phyloP scores from a whole-genome alignment of 2,113 vertebrate species.

The Glareola pratincola region DNA sequence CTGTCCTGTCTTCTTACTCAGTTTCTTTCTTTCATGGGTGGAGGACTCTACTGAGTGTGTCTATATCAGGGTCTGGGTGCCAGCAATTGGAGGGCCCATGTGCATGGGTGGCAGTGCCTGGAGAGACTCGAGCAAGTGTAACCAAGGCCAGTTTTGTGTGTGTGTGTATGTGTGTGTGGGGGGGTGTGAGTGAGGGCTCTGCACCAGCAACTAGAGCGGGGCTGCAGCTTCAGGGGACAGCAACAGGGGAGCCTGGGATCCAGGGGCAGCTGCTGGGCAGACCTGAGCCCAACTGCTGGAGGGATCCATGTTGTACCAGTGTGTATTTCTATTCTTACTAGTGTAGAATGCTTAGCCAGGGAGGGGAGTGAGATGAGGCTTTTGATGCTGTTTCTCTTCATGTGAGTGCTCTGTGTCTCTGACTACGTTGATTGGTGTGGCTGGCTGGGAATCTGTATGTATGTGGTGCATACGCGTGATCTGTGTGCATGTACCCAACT shows the following conservation, averaged over 20 bases:
- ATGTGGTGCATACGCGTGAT: not conserved
- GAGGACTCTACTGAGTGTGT: not conserved
- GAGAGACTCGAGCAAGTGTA: not conserved
- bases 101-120: not conserved
- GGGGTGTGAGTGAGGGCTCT: not conserved
- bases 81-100: not conserved
- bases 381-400: not conserved
- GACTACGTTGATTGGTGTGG: not conserved
- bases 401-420: not conserved
- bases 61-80: not conserved
- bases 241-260: not conserved
- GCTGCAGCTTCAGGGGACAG: not conserved
- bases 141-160: not conserved
- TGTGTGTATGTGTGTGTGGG: accelerated
- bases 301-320: not conserved
- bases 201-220: not conserved
- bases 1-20: not conserved
- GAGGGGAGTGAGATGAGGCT: not conserved
- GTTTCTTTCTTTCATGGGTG: not conserved
- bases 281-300: not conserved
- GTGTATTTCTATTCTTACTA: not conserved
- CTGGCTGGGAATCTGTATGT: accelerated
- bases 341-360: no score
- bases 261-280: not conserved
- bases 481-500: no score